These are phyloP conservation scores for Malachius bipustulatus DNA, from an alignment of 2,888 invertebrate species.

Conservation along the genomic window DNA sequence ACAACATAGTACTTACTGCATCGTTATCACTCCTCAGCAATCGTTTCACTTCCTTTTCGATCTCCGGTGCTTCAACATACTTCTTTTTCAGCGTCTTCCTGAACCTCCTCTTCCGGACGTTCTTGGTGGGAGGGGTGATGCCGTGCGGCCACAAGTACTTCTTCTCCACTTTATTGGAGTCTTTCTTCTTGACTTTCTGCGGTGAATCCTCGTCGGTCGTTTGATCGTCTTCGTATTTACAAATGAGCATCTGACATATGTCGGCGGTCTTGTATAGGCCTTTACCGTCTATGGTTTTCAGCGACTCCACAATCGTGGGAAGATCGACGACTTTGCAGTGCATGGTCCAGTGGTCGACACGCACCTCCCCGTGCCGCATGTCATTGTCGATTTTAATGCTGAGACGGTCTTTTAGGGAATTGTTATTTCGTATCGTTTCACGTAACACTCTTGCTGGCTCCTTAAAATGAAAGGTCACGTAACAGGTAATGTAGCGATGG, in stretches of 20 bases:
- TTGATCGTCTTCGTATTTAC: conserved; percentile 78
- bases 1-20: conserved; percentile 63
- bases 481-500: no score
- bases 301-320: conserved; percentile 82
- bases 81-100: conserved; percentile 94
- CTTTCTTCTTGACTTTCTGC: conserved; percentile 70
- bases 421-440: conserved; percentile 66
- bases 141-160: conserved; percentile 94
- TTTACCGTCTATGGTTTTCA: conserved; percentile 92
- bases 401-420: conserved; percentile 71
- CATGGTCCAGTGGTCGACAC: conserved; percentile 78
- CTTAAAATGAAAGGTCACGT: conserved; percentile 18
- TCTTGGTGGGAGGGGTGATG: conserved; percentile 90
- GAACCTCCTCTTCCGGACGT: conserved; percentile 83
- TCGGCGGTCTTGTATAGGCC: conserved; percentile 97
- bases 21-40: conserved; percentile 85
- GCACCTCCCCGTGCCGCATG: conserved; percentile 77
- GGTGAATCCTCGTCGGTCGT: conserved; percentile 67
- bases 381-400: conserved; percentile 78
- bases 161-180: conserved; percentile 69
- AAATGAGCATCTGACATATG: conserved; percentile 83
- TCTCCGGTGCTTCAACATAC: conserved; percentile 93
- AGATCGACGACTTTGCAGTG: conserved; percentile 83
- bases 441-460: conserved; percentile 64
- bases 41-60: conserved; percentile 94